A percentile compares a stretch with the other conserved stretches of the same genome.
phyloP scores from a whole-genome alignment of 2,113 vertebrate species.

The Oostethus manadensis region DNA sequence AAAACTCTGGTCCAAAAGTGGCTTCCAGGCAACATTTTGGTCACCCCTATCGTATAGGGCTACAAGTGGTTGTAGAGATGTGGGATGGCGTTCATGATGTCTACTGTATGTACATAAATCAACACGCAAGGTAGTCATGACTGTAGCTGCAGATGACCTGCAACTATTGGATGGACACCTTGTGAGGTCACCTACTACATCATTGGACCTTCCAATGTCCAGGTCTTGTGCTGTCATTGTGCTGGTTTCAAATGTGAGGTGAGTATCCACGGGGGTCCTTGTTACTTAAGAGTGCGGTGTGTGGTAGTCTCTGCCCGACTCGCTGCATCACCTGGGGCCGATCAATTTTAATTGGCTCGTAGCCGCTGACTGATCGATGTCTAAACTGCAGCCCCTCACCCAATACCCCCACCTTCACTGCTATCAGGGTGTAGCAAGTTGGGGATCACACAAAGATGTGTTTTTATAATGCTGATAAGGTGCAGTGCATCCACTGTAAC shows the following conservation, averaged over 20 bases:
- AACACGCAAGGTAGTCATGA: no score
- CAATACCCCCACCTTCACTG: background rate
- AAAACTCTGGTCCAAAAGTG: no score
- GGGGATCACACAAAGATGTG: conserved; percentile 25
- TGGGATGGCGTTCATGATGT: no score
- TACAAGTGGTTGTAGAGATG: no score
- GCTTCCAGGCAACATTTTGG: no score
- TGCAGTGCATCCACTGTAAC: conserved; percentile 12
- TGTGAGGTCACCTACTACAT: no score
- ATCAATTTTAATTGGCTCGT: conserved; percentile 63
- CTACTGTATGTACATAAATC: no score
- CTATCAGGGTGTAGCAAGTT: conserved; percentile 21
- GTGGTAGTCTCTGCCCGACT: background rate
- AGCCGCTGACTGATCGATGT: conserved; percentile 46
- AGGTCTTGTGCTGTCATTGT: no score
- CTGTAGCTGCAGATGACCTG: no score
- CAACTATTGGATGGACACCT: no score
- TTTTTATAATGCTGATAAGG: conserved; percentile 23
- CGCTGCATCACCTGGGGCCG: conserved; percentile 26
- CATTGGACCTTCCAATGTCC: no score
- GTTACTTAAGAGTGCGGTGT: background rate
- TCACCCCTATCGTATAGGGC: no score
- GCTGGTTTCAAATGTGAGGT: background rate
- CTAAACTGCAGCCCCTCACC: conserved; percentile 33
- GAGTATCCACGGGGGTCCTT: background rate